Base-by-base conservation (phyloP, 2,888 invertebrate species). In the Timandra comae region DNA sequence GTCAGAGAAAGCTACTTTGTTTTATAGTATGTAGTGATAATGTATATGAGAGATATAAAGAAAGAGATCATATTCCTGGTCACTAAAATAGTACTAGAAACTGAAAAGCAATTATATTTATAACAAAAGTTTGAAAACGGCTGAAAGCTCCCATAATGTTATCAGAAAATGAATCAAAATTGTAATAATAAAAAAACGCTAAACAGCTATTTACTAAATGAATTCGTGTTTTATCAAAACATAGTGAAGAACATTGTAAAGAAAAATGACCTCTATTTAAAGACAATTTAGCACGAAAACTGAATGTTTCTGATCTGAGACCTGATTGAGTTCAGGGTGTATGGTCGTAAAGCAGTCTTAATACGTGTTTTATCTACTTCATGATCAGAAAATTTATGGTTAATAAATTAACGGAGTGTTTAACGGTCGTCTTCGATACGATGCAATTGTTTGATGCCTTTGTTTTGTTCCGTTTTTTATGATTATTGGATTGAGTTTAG, bases 321-420 rank as follows among this genome's bases (percentile, higher is more conserved):
- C 44, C 45, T 43, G 60, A 65, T 61, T 65, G 62, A 56, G 44
- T 52, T 43, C 45, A 47, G 42, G 40, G 43, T 35, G 43, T 35
- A 33, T 49, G 53, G 54, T 63, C 63, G 55, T 63, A 65, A 70
- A 69, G 56, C 52, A 41, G 51, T 50, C 55, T 47, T 48, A 59
- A 57, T 56, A 70, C 67, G 65, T 70, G 73, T 68, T 63, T 69
- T 73, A 77, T 78, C 74, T 61, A 57, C 55, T 60, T 65, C 60
- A 63, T 52, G 62, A 76, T 75, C 70, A 54, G 46, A 51, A 65
- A n/a, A 66, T 69, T 73, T 69, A 72, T 73, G 68, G 64, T 65
- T 67, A 67, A 56, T 72, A 71, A 72, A 76, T 76, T 70, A 71
- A 62, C 64, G 56, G 56, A 66, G 60, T 71, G 68, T 65, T 72